Base-by-base conservation (phyloP, 35 echinoderm and acorn worm genomes). In the Stichopus chloronotus region DNA sequence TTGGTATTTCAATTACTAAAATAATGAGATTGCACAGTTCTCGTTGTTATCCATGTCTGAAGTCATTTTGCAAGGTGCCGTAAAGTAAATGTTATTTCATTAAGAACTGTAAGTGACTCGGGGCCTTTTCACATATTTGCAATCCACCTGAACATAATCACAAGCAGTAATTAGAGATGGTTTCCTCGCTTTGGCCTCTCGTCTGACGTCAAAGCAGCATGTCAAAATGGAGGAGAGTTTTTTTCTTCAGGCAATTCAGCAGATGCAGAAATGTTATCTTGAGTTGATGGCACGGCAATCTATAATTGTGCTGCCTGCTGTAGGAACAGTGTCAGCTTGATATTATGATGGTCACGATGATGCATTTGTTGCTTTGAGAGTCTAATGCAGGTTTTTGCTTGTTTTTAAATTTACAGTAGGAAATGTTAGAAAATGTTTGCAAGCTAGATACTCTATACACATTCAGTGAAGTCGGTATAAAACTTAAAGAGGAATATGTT, bases 181-280 rank as follows among this genome's bases (percentile, higher is more conserved):
- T 74, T 58, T 85, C 82, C 82, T 58, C 24, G 19, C 82, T 20
- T 57, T 85, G 55, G 82, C 55, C 82, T 58, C 52, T 58, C 57
- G 82, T 85, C 82, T 85, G 82, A 85, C 82, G 82, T 85, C 82
- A 85, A 85, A 56, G 17, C 82, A 85, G 82, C 56, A 85, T 85
- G 82, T 85, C 82, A 85, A 58, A 85, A 58, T 17, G 16, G 82
- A 85, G 82, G 57, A 85, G 82, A 58, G 82, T 57, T 85, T 85
- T 85, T 21, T n/a, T 83, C 82, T 85, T 58, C 13, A 58, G 82
- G 82, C 82, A 85, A 85, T 85, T 8, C 82, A 59, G 82, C 82
- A 85, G 82, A 85, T 85, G 82, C 57, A 58, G 82, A 58, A 85
- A 58, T 85, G 82, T 85, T 85, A 85, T 85, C 82, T 85, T 85